phyloP scores from a whole-genome alignment of 2,797 vertebrate genomes.

The Toxotes lorentzi region DNA sequence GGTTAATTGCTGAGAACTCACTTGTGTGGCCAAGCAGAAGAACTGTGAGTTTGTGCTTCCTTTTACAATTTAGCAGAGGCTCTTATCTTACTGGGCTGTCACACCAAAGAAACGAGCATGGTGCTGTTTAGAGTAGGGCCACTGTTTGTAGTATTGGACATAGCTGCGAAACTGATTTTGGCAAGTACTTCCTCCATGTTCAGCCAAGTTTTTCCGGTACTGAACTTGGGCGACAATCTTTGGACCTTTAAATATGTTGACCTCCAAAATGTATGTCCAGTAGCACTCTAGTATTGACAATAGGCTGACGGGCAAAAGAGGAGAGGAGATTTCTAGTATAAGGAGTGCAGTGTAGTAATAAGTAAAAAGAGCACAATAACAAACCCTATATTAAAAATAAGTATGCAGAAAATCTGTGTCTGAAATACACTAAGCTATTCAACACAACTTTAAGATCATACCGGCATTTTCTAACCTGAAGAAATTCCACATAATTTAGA shows the following conservation, averaged over 20 bases:
- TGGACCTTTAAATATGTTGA: background rate
- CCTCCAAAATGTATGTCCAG: background rate
- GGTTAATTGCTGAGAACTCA: constrained; percentile 38
- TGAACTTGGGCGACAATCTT: background rate
- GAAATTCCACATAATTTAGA: background rate
- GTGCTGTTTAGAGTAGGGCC: constrained; percentile 5
- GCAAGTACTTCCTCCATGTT: background rate
- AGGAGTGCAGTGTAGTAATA: background rate
- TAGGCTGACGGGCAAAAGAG: background rate
- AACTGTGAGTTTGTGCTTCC: constrained; percentile 14
- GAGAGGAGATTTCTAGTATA: background rate
- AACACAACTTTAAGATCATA: background rate
- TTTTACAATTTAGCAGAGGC: constrained; percentile 23
- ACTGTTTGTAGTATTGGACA: constrained; percentile 8
- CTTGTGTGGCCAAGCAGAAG: background rate
- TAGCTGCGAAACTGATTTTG: constrained; percentile 12
- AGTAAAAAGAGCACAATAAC: background rate
- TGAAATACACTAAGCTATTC: background rate
- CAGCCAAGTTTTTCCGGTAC: constrained; percentile 1
- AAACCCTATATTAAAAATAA: background rate
- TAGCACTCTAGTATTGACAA: background rate
- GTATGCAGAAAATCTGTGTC: background rate
- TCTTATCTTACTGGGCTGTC: constrained; percentile 27
- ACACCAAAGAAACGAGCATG: constrained; percentile 16
- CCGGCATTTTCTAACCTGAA: background rate